phyloP scores from a whole-genome alignment of 2,113 vertebrate species.

The Anser brachyrhynchus region DNA sequence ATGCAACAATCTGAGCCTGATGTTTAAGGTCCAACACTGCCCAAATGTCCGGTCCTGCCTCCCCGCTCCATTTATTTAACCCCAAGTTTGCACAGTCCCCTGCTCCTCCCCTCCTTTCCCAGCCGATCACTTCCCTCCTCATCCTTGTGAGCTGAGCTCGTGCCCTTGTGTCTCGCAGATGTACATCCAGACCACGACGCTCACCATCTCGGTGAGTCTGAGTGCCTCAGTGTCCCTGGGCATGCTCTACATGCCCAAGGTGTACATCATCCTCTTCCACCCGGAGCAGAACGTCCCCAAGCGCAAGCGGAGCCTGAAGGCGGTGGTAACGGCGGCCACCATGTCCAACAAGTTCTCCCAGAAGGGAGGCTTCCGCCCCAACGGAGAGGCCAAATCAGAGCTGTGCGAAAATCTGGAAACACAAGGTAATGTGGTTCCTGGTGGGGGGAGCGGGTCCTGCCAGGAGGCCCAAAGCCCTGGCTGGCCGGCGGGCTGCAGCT shows the following conservation, averaged over 20 bases:
- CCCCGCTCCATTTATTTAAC: background rate
- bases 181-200: slow-evolving; percentile 96
- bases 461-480: background rate
- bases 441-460: background rate
- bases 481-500: background rate
- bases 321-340: slow-evolving; percentile 93
- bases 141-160: background rate
- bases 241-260: slow-evolving; percentile 98
- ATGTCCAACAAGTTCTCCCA: slow-evolving; percentile 98
- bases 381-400: slow-evolving; percentile 95
- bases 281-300: slow-evolving; percentile 97
- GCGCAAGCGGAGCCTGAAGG: slow-evolving; percentile 95
- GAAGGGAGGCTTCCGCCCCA: slow-evolving; percentile 91
- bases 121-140: background rate
- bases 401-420: slow-evolving; percentile 94
- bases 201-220: slow-evolving; percentile 96
- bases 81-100: rapidly evolving
- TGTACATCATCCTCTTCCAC: slow-evolving; percentile 96
- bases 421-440: slow-evolving; percentile 79
- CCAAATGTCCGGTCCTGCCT: background rate
- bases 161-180: slow-evolving; percentile 80
- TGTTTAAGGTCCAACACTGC: background rate
- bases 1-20: background rate
- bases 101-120: background rate
- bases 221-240: slow-evolving; percentile 96